Evolutionary conservation across 2,797 vertebrate genomes (phyloP).

Genomic region (Tapirus indicus): DNA sequence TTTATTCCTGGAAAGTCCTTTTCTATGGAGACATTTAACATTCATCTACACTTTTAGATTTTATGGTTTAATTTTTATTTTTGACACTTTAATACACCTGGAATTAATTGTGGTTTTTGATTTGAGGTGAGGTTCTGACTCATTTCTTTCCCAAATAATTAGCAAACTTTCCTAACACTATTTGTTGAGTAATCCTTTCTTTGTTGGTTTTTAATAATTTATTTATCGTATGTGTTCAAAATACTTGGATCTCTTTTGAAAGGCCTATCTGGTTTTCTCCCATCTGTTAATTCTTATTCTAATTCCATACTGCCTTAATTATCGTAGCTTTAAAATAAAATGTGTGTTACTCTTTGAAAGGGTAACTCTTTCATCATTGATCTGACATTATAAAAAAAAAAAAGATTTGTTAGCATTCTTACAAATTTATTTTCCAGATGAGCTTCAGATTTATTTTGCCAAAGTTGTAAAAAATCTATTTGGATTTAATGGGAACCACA

Average conservation of each 20-base stretch:
- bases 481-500: not conserved
- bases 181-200: not conserved
- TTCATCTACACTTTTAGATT: too few relatives aligned
- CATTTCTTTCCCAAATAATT: not conserved
- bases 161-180: not conserved
- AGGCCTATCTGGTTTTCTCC: not conserved
- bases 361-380: not conserved
- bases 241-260: not conserved
- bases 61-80: not conserved
- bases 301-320: not conserved
- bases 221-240: fast-evolving
- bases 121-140: too few relatives aligned
- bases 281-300: not conserved
- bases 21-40: fast-evolving
- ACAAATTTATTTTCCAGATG: not conserved
- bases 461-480: not conserved
- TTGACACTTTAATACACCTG: too few relatives aligned
- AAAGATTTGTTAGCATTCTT: not conserved
- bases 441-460: not conserved
- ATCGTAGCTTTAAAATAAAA: not conserved
- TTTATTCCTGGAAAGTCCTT: not conserved
- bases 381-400: not conserved
- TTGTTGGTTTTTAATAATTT: not conserved
- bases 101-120: not conserved
- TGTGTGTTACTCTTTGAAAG: not conserved